Percentiles rank a stretch among this genome's conserved stretches.
Evolutionary conservation across 2,113 vertebrate species (phyloP).

Genomic region (Ameiurus melas): DNA sequence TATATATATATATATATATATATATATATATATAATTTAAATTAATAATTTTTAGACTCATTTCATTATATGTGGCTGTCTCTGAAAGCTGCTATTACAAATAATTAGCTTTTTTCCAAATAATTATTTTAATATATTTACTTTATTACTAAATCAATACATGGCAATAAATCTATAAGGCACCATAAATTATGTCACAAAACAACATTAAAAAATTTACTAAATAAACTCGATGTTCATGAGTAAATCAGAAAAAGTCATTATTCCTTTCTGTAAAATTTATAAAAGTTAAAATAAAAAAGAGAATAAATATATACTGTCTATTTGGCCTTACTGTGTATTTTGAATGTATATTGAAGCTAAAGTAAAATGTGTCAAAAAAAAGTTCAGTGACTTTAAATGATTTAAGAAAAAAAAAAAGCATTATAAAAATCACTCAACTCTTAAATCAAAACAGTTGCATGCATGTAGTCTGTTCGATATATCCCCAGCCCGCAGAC

Average conservation of each 20-base stretch:
- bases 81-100: no score
- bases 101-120: neutral
- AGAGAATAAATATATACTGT: neutral
- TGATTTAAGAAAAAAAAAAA: neutral
- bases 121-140: neutral
- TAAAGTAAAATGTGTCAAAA: neutral
- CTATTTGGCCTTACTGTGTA: neutral
- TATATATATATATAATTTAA: neutral
- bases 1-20: no score
- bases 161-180: neutral
- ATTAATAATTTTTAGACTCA: neutral
- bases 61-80: neutral
- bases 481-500: neutral
- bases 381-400: neutral
- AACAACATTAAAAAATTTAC: no score
- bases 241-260: neutral
- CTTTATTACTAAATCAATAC: neutral
- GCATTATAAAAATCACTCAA: neutral
- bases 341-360: neutral
- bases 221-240: no score
- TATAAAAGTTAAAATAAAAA: neutral
- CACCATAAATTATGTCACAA: no score
- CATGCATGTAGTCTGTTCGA: conserved; percentile 12
- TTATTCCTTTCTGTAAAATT: neutral
- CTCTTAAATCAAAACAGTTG: neutral